phyloP scores from a whole-genome alignment of 1,140 invertebrate species.

The Drosophila serrata region DNA sequence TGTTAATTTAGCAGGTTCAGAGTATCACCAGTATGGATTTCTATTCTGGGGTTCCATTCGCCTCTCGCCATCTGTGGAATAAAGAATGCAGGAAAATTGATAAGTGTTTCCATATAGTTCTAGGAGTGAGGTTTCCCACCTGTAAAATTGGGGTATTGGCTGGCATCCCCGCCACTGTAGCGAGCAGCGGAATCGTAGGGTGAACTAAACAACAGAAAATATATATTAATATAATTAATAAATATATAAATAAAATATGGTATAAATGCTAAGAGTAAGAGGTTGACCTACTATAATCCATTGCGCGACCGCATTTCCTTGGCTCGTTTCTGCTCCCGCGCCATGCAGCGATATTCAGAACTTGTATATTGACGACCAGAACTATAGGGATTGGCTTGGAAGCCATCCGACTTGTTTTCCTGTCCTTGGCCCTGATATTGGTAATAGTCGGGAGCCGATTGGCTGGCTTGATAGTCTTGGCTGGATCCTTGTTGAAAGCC shows the following conservation, averaged over 20 bases:
- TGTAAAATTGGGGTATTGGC: constrained; percentile 1
- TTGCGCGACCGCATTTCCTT: constrained; percentile 56
- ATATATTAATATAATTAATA: too few species aligned
- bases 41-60: neutral
- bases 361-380: neutral
- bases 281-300: constrained; percentile 43
- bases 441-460: neutral
- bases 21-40: constrained; percentile 2
- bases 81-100: too few species aligned
- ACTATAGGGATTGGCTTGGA: neutral
- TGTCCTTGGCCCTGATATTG: neutral
- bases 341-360: constrained; percentile 34
- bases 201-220: constrained; percentile 2
- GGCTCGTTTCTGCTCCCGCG: constrained; percentile 6
- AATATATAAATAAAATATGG: too few species aligned
- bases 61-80: constrained; percentile 7
- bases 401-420: constrained; percentile 16
- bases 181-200: constrained; percentile 20
- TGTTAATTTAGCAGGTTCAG: neutral
- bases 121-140: neutral
- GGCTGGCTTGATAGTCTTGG: neutral
- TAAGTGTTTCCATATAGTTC: neutral
- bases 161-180: constrained; percentile 26
- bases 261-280: neutral
- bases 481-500: neutral